Base-by-base conservation (phyloP, 2,888 invertebrate species). In the Suillia variegata region DNA sequence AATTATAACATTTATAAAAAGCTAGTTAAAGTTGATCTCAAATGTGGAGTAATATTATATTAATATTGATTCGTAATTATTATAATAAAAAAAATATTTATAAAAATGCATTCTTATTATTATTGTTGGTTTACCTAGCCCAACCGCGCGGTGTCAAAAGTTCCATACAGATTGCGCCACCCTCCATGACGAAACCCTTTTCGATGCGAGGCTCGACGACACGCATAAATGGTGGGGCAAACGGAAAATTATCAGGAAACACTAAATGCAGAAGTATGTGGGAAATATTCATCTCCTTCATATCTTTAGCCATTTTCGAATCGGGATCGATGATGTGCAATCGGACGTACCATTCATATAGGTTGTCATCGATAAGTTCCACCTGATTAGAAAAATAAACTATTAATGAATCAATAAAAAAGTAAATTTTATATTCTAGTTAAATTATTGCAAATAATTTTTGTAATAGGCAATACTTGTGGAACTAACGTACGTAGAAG, bases 81-180 rank as follows among this genome's bases (percentile, higher is more conserved):
- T n/a, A n/a, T n/a, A n/a, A n/a, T n/a, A n/a, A n/a, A n/a, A n/a
- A n/a, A n/a, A n/a, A n/a, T n/a, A n/a, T n/a, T n/a, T n/a, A n/a
- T n/a, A n/a, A n/a, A n/a, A n/a, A n/a, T n/a, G n/a, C n/a, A n/a
- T n/a, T n/a, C n/a, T n/a, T n/a, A n/a, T n/a, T n/a, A n/a, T n/a
- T n/a, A 92, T 93, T 78, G 93, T 93, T 54, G 92, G 92, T 67
- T 91, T 92, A n/a, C n/a, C n/a, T n/a, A 59, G 93, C 93, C 93
- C 93, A 94, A 66, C 93, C 93, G 54, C 92, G 85, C 0, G 93
- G 93, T 17, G 93, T 94, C 59, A 94, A 83, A 62, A 94, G 83
- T 79, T 94, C 93, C 93, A 94, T 93, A 77, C 93, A 93, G 74
- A 94, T 94, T 48, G 93, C 93, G 38, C 93, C 93, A 59, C 93